Conservation (phyloP, 2,113 vertebrate species). For the Pseudois nayaur region DNA sequence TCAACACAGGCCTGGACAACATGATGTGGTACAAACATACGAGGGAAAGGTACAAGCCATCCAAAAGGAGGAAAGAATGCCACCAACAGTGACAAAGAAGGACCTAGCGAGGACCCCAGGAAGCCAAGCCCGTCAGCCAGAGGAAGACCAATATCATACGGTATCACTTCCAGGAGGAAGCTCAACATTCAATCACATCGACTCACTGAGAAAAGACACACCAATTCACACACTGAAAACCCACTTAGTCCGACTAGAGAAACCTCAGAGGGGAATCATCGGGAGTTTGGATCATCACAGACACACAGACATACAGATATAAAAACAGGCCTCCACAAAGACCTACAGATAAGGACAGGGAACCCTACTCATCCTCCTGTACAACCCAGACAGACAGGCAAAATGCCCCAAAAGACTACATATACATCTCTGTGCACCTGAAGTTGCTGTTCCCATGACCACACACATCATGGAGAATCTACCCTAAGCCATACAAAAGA, state of each 20-base stretch:
- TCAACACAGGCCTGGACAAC: not conserved
- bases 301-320: not conserved
- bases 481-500: not conserved
- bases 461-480: not conserved
- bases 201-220: not conserved
- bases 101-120: not conserved
- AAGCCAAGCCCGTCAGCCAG: not conserved
- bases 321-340: not conserved
- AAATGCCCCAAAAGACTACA: not conserved
- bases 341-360: not conserved
- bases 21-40: not conserved
- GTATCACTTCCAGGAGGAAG: not conserved
- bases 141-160: accelerated
- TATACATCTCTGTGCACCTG: not conserved
- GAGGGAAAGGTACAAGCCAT: accelerated
- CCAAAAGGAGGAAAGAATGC: not conserved
- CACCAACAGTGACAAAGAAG: not conserved
- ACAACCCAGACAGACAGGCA: not conserved
- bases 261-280: not conserved
- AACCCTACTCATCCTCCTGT: not conserved
- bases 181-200: accelerated
- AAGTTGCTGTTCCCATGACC: not conserved
- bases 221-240: not conserved
- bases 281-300: not conserved
- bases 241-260: not conserved